Base-by-base conservation (phyloP, 2,797 vertebrate genomes). In the Lepus townsendii region DNA sequence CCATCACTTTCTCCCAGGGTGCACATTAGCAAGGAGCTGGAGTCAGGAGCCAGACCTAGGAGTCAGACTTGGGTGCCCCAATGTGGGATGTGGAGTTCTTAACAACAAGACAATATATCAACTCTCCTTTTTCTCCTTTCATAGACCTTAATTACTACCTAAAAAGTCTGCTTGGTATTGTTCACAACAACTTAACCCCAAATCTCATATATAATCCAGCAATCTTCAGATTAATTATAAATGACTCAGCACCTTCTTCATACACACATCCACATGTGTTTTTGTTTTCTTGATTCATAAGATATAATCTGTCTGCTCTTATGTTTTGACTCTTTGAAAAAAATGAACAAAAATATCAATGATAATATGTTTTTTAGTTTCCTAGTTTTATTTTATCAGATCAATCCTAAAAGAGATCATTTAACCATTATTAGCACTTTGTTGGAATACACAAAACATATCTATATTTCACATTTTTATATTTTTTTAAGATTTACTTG, bases 261-360 rank as follows among this genome's bases (percentile, higher is more conserved):
- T 62, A 71, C 19, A 22, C 77, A 16, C 5, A 38, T 2, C 5
- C 38, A 80, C 35, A 17, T 38, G 1, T 16, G 62, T 66, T 82
- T 91, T 86, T 26, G 26, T 35, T 87, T 83, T 76, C 22, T 91
- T 71, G 71, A 79, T 47, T 94, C 54, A 76, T 42, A 57, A 87
- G 62, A 76, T 89, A 20, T 4, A 42, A 42, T 78, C 7, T 76
- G 17, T 91, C 11, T 77, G 3, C 4, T 71, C 11, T 92, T 73
- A 30, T 7, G 3, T 72, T 92, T 80, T 66, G 86, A 62, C 14
- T 75, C 27, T 79, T 75, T 32, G 26, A 77, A 95, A 89, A 62
- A 71, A 65, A 88, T 79, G 83, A 32, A 47, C n/a, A 62, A 83
- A 69, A 91, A 83, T 71, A 75, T 17, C 2, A 22, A 57, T 35